phyloP scores from a whole-genome alignment of 2,888 invertebrate species.

The Dryococelus australis region DNA sequence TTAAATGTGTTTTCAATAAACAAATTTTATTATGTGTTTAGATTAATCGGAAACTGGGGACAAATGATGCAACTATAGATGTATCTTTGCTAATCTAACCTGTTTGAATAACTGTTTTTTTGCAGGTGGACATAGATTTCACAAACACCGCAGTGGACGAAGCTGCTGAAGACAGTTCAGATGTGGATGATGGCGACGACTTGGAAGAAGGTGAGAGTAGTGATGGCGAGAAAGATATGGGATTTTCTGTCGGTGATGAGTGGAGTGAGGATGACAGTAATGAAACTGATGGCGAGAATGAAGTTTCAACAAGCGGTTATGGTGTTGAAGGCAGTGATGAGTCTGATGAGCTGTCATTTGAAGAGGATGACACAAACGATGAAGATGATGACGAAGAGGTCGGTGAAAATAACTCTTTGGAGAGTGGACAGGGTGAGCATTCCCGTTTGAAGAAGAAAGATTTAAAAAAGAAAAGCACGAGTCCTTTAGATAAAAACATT shows the following conservation, averaged over 20 bases:
- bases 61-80: no score
- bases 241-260: conserved; percentile 37
- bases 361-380: conserved; percentile 28
- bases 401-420: neutral
- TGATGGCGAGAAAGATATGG: conserved; percentile 33
- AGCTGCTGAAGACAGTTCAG: conserved; percentile 57
- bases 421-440: neutral
- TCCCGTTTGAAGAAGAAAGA: neutral
- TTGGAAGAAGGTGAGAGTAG: conserved; percentile 39
- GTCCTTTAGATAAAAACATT: neutral
- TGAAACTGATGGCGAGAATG: conserved; percentile 34
- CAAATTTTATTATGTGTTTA: no score
- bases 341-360: conserved; percentile 27
- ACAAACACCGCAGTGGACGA: neutral
- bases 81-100: no score
- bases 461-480: neutral
- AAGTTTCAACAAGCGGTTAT: neutral
- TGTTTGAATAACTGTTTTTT: neutral
- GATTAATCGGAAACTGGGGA: no score
- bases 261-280: conserved; percentile 46
- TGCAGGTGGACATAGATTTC: neutral
- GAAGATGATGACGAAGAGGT: conserved; percentile 34
- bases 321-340: conserved; percentile 27
- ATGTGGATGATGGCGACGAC: conserved; percentile 56
- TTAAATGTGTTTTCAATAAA: no score